phyloP scores from a whole-genome alignment of 1,140 invertebrate species.

The Drosophila sturtevanti region DNA sequence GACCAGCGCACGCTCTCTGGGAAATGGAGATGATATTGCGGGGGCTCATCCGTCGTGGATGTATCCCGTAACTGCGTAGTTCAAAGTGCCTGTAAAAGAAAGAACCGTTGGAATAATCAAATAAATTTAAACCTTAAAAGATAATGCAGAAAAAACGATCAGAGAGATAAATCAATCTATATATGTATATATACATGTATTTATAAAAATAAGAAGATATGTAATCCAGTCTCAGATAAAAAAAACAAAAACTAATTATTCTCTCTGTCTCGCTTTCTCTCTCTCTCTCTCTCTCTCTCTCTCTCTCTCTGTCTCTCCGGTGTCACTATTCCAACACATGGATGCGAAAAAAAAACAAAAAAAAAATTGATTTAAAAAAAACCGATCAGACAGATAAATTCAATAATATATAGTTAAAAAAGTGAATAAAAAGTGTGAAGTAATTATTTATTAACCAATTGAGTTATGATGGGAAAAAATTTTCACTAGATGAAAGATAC shows the following conservation, averaged over 20 bases:
- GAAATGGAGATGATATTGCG: slow-evolving; percentile 29
- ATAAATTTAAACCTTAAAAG: neutral
- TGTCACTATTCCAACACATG: neutral
- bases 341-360: neutral
- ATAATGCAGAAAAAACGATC: neutral
- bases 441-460: too few relatives aligned
- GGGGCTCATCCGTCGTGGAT: slow-evolving; percentile 70
- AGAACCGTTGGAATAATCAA: neutral
- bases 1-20: slow-evolving; percentile 24
- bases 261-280: neutral
- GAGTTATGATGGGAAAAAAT: too few relatives aligned
- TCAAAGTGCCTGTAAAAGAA: slow-evolving; percentile 17
- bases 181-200: neutral
- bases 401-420: too few relatives aligned
- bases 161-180: neutral
- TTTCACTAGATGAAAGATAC: too few relatives aligned
- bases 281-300: neutral
- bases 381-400: neutral
- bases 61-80: slow-evolving; percentile 66
- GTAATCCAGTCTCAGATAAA: neutral
- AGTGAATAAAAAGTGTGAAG: too few relatives aligned
- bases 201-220: neutral
- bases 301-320: neutral
- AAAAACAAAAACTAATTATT: neutral
- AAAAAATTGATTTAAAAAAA: neutral